A percentile compares a stretch with the other conserved stretches of the same genome.
Evolutionary conservation across 2,797 vertebrate species (phyloP).

Genomic region (Epinephelus malabaricus): DNA sequence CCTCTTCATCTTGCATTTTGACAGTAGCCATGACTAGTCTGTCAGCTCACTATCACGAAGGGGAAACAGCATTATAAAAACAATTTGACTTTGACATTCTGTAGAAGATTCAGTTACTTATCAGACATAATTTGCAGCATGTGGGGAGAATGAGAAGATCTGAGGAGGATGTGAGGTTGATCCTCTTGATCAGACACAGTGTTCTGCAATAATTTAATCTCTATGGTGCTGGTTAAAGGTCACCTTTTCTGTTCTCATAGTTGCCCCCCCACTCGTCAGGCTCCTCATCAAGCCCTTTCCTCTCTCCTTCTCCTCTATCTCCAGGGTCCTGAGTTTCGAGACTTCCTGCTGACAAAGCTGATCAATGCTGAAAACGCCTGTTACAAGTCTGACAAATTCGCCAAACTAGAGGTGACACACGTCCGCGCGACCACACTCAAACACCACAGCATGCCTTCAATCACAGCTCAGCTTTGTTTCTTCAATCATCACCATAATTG

Average conservation of each 20-base stretch:
- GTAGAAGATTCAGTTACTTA: not conserved
- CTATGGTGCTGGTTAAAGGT: constrained; percentile 51
- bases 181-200: constrained; percentile 3
- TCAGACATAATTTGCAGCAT: not conserved
- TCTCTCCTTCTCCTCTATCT: constrained; percentile 19
- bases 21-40: not conserved
- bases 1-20: not conserved
- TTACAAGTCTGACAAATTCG: constrained; percentile 99
- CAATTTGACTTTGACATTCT: not conserved
- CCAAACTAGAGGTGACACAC: constrained; percentile 94
- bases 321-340: constrained; percentile 94
- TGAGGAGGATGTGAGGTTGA: constrained; percentile 24
- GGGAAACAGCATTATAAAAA: constrained; percentile 1
- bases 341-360: constrained; percentile 97
- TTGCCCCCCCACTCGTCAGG: not conserved
- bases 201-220: constrained; percentile 20
- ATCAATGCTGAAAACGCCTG: constrained; percentile 97
- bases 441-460: constrained; percentile 18
- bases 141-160: not conserved
- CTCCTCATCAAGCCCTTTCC: constrained; percentile 16
- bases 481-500: not conserved
- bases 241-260: constrained; percentile 29
- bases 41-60: not conserved
- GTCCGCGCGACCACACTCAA: constrained; percentile 5
- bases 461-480: constrained; percentile 10